A percentile compares a stretch with the other conserved stretches of the same genome.
These are phyloP conservation scores for Leptodactylus fuscus DNA, from an alignment of 2,113 vertebrate genomes.

Conservation along the genomic window DNA sequence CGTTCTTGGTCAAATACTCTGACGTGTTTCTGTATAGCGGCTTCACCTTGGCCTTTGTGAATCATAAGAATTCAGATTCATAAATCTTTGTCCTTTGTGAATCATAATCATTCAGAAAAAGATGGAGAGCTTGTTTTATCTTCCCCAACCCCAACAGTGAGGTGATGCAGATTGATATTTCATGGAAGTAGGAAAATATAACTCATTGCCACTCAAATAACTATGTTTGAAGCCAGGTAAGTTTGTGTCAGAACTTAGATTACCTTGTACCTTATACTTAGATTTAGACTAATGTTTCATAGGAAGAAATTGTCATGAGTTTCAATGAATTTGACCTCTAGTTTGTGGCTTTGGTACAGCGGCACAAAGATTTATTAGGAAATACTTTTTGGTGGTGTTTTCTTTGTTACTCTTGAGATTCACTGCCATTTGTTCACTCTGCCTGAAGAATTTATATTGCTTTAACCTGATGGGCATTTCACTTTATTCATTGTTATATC, in stretches of 20 bases:
- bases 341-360: constrained; percentile 2
- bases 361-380: background rate
- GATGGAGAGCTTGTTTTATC: background rate
- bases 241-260: constrained; percentile 5
- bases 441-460: constrained; percentile 2
- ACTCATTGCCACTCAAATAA: constrained; percentile 6
- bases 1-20: no score
- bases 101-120: no score
- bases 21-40: no score
- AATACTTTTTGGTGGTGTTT: background rate
- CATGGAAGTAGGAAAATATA: background rate
- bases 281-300: constrained; percentile 6
- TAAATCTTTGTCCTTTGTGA: no score
- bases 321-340: background rate
- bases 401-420: background rate
- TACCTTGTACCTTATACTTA: constrained; percentile 11
- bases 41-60: no score
- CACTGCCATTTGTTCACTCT: background rate
- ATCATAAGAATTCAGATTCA: no score
- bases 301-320: background rate
- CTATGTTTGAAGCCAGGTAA: constrained; percentile 26
- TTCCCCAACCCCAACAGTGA: background rate
- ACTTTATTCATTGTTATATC: background rate
- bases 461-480: background rate
- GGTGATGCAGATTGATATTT: background rate